Percentiles rank a stretch among this genome's conserved stretches.
Conservation (phyloP, 2,888 invertebrate species). For the Sinohyriopsis cumingii region DNA sequence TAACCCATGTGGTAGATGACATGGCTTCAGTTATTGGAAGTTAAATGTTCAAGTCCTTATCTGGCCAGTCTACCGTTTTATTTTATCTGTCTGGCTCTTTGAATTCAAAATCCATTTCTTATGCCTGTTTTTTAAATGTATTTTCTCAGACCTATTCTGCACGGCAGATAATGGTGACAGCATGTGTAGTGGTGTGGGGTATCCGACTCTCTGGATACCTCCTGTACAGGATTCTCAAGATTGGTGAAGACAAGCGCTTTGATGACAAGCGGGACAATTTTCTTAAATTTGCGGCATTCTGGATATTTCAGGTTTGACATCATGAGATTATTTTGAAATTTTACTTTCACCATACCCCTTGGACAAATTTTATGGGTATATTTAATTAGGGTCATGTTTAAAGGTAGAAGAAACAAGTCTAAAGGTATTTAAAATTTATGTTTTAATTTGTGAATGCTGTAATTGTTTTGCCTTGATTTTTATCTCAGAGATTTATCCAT, state of each 20-base stretch:
- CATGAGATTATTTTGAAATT: neutral
- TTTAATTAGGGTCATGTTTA: neutral
- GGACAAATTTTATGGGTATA: neutral
- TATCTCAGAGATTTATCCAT: too few relatives aligned
- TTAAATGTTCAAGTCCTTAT: too few relatives aligned
- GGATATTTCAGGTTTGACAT: constrained; percentile 86
- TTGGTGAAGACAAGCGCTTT: constrained; percentile 92
- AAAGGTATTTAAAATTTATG: too few relatives aligned
- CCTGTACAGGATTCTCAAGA: constrained; percentile 90
- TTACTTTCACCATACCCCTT: neutral
- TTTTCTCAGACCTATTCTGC: constrained; percentile 81
- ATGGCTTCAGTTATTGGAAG: too few relatives aligned
- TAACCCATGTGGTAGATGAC: too few relatives aligned
- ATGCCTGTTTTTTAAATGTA: too few relatives aligned
- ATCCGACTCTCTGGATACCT: constrained; percentile 88
- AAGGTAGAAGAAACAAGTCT: neutral
- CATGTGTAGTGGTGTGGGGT: constrained; percentile 91
- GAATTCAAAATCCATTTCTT: too few relatives aligned
- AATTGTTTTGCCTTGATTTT: too few relatives aligned
- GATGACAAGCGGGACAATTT: constrained; percentile 90
- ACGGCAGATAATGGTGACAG: constrained; percentile 91
- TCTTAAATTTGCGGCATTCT: constrained; percentile 91
- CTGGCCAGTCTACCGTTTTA: too few relatives aligned
- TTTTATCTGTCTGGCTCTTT: too few relatives aligned
- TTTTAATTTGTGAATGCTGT: too few relatives aligned